Evolutionary conservation across 2,113 vertebrate species (phyloP).

Genomic region (Cyanoderma ruficeps): DNA sequence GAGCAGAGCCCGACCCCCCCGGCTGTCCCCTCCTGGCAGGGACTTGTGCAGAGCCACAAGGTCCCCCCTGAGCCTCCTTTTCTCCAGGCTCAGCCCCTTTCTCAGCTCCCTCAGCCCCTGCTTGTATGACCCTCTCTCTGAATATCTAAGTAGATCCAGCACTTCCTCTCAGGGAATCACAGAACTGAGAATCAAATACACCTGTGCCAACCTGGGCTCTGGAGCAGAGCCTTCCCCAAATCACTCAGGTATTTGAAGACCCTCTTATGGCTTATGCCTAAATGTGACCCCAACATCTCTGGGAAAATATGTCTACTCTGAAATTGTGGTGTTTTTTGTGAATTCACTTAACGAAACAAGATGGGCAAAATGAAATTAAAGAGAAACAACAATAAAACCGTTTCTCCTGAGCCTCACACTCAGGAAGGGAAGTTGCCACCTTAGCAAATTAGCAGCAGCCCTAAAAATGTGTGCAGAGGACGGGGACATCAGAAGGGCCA

Average conservation of each 20-base stretch:
- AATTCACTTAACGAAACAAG: not conserved
- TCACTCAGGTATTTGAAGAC: not conserved
- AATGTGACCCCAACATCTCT: not conserved
- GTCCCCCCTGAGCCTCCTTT: not conserved
- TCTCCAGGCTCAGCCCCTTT: not conserved
- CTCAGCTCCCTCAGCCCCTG: not conserved
- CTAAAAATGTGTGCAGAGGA: not conserved
- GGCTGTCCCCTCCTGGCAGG: not conserved
- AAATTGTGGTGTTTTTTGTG: not conserved
- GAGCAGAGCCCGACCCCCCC: not conserved
- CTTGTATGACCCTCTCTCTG: not conserved
- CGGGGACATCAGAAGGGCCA: not conserved
- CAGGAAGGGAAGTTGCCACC: not conserved
- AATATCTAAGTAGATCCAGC: not conserved
- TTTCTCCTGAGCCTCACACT: not conserved
- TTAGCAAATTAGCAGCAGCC: not conserved
- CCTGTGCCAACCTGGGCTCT: not conserved
- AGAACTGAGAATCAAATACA: not conserved
- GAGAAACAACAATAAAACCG: not conserved
- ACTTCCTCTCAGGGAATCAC: not conserved
- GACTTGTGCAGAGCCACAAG: not conserved
- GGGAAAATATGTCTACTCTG: not conserved
- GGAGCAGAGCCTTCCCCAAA: not conserved
- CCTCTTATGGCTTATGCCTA: fast-evolving
- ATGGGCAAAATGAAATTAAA: not conserved